Base-by-base conservation (phyloP, 1,140 invertebrate species). In the Acromyrmex echinatior region DNA sequence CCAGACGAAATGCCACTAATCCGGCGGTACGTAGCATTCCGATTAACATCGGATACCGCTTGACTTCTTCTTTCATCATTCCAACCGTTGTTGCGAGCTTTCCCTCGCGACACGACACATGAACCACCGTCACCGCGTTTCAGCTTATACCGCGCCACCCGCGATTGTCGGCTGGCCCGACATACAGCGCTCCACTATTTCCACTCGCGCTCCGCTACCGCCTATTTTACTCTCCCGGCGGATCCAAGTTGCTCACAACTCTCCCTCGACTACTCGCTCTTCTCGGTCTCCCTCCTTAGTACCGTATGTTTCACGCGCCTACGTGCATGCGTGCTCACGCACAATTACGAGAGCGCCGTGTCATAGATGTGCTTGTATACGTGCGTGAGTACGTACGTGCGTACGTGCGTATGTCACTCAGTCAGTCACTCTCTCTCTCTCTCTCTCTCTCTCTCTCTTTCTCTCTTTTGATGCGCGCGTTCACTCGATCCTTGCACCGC, bases 401-500 rank as follows among this genome's bases (percentile, higher is more conserved):
- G 58, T 80, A 78, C 35, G 25, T 74, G 28, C 25, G 56, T 35
- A 35, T 45, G 39, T 49, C 66, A 77, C 49, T 82, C 88, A 63
- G 51, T 86, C 78, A 74, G 58, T 87, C 88, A 60, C 49, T 58
- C 16, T 49, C 3, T 70, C n/a, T 70, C 18, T 70, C 39, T n/a
- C 63, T 21, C 35, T 49, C 66, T 49, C 66, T 49, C 1, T 49
- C 39, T 56, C 18, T 21, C 49, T 58, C 16, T 49, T 1, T 70
- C n/a, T 70, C 18, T 70, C 39, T 71, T 14, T 21, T 28, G 71
- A 28, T 77, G 70, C 86, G 63, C 86, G 76, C 81, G 88, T 87
- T 87, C 73, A 86, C 86, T 88, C 51, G 70, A 81, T 90, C 81
- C 89, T 91, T 90, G 89, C 88, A 88, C 86, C 86, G 81, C 82